A percentile compares a stretch with the other conserved stretches of the same genome.
phyloP scores from a whole-genome alignment of 2,797 vertebrate species.

The Takifugu ocellatus region DNA sequence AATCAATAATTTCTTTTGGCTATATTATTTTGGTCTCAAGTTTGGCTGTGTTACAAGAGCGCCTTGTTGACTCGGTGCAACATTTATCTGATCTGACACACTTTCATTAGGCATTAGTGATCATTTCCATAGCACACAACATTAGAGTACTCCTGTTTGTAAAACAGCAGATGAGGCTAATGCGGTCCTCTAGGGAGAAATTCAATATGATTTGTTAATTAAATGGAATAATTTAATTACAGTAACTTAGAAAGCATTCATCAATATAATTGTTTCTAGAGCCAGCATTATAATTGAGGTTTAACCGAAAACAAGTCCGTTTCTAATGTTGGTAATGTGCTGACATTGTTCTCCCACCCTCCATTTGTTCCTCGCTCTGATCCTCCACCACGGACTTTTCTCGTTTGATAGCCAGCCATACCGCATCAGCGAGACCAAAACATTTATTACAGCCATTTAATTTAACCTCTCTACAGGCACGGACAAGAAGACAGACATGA shows the following conservation, averaged over 20 bases:
- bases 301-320: conserved; percentile 83
- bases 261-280: conserved; percentile 84
- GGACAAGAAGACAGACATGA: conserved; percentile 93
- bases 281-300: conserved; percentile 79
- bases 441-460: conserved; percentile 99
- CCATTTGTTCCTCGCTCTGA: conserved; percentile 77
- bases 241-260: conserved; percentile 81
- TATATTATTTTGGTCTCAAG: conserved; percentile 60
- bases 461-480: conserved; percentile 96
- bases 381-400: conserved; percentile 85
- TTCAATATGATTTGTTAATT: conserved; percentile 85
- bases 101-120: conserved; percentile 73
- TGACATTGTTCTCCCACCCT: conserved; percentile 65
- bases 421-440: conserved; percentile 84
- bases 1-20: conserved; percentile 64
- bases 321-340: conserved; percentile 79
- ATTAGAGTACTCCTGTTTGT: conserved; percentile 77
- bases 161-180: conserved; percentile 79
- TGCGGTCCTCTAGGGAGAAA: conserved; percentile 77
- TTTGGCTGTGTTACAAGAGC: conserved; percentile 61
- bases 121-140: conserved; percentile 72
- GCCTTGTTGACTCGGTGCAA: conserved; percentile 55
- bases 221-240: conserved; percentile 87
- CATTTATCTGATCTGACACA: conserved; percentile 73
- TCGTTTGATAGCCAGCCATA: conserved; percentile 87